Conservation (phyloP, 2,888 invertebrate genomes). For the Craniophora ligustri region DNA sequence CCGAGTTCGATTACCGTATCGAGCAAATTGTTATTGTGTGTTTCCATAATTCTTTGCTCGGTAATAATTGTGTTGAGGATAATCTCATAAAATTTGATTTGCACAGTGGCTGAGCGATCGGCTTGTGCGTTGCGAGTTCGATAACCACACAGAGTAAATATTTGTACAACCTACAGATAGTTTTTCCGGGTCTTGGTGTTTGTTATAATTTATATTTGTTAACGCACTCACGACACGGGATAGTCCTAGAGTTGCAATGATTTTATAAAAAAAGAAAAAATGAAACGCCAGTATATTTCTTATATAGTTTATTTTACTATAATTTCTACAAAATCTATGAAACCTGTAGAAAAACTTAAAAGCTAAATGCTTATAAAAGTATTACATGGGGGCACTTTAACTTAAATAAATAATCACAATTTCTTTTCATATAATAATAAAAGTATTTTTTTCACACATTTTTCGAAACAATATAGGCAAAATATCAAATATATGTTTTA, state of each 20-base stretch:
- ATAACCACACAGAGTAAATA: no score
- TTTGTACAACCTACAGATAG: no score
- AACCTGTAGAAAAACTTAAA: slow-evolving; percentile 38
- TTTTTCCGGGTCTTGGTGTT: no score
- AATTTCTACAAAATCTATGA: slow-evolving; percentile 45
- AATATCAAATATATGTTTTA: slow-evolving; percentile 1
- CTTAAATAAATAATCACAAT: slow-evolving; percentile 50
- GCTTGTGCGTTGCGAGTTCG: no score
- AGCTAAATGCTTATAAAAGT: slow-evolving; percentile 31
- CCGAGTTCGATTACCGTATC: no score
- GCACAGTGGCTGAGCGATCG: no score
- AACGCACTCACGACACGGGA: neutral
- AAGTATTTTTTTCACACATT: slow-evolving; percentile 5
- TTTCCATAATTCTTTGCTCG: no score
- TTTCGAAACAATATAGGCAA: slow-evolving; percentile 8
- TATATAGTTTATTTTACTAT: slow-evolving; percentile 49
- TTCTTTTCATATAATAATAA: slow-evolving; percentile 23
- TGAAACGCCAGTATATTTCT: slow-evolving; percentile 11
- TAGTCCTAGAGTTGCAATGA: no score
- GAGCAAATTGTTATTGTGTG: no score
- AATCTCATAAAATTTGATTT: no score
- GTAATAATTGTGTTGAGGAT: no score
- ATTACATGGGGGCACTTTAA: slow-evolving; percentile 25
- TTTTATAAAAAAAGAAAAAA: neutral
- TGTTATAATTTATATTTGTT: neutral